Percentiles rank a stretch among this genome's conserved stretches.
phyloP scores from a whole-genome alignment of 1,140 invertebrate genomes.

The Hycleus cichorii region DNA sequence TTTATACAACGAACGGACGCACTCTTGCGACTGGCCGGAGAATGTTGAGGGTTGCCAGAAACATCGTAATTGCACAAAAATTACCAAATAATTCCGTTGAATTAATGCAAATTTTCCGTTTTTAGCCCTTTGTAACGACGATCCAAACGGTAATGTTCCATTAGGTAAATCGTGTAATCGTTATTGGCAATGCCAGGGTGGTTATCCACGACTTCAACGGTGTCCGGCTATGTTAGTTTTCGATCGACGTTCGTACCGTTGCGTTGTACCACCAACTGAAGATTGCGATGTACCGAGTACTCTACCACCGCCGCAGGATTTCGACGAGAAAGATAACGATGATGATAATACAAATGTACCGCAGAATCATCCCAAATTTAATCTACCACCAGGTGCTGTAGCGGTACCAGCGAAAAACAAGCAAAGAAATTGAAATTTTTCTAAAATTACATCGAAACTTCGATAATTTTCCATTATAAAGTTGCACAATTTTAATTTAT shows the following conservation, averaged over 20 bases:
- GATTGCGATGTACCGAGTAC: constrained; percentile 78
- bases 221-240: constrained; percentile 88
- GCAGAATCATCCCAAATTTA: constrained; percentile 33
- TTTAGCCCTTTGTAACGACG: constrained; percentile 81
- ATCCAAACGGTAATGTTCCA: constrained; percentile 59
- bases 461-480: too few species aligned
- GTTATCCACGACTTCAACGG: constrained; percentile 80
- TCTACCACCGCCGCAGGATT: constrained; percentile 50
- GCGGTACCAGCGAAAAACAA: constrained; percentile 33
- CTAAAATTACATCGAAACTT: not conserved
- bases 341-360: constrained; percentile 34
- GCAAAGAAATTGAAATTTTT: constrained; percentile 29
- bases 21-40: constrained; percentile 89
- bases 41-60: constrained; percentile 89
- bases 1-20: constrained; percentile 82
- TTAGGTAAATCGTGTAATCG: constrained; percentile 86
- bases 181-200: constrained; percentile 90
- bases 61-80: constrained; percentile 66
- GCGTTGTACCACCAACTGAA: constrained; percentile 81
- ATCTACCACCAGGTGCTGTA: constrained; percentile 38
- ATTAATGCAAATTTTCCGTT: not conserved
- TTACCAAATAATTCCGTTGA: not conserved
- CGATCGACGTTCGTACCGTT: constrained; percentile 72
- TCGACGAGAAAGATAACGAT: constrained; percentile 1
- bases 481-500: too few species aligned